A percentile compares a stretch with the other conserved stretches of the same genome.
These are phyloP conservation scores for Bradypodion pumilum DNA, from an alignment of 2,797 vertebrate genomes.

Conservation along the genomic window DNA sequence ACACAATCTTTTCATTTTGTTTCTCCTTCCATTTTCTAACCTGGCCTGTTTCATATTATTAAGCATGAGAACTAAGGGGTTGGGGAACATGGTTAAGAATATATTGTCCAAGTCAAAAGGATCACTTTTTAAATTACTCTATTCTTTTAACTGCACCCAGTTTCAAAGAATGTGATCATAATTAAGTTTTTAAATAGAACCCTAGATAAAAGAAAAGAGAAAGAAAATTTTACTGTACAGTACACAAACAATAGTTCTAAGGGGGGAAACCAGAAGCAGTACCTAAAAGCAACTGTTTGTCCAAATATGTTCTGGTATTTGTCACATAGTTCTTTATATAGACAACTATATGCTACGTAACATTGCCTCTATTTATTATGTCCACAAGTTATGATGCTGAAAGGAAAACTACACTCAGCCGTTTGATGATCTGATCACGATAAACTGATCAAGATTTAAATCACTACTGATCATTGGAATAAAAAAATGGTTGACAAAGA, in stretches of 20 bases:
- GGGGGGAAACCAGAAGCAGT: too few relatives aligned
- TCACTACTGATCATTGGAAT: background rate
- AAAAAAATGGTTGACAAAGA: background rate
- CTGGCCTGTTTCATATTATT: background rate
- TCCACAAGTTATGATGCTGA: too few relatives aligned
- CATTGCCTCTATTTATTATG: background rate
- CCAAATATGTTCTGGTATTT: too few relatives aligned
- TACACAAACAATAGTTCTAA: too few relatives aligned
- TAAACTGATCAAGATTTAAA: background rate
- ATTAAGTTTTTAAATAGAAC: background rate
- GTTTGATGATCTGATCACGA: too few relatives aligned
- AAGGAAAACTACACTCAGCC: background rate
- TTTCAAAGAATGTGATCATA: background rate
- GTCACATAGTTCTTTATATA: too few relatives aligned
- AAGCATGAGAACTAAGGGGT: background rate
- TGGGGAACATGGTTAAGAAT: background rate
- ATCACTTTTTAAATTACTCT: background rate
- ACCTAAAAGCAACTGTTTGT: too few relatives aligned
- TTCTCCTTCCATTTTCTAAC: background rate
- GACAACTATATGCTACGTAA: too few relatives aligned
- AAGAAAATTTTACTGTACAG: too few relatives aligned
- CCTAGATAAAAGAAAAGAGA: background rate
- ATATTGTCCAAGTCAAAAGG: background rate
- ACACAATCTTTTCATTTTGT: background rate
- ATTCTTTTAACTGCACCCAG: background rate